phyloP scores from a whole-genome alignment of 1,140 invertebrate genomes.

The Andricus grossulariae region DNA sequence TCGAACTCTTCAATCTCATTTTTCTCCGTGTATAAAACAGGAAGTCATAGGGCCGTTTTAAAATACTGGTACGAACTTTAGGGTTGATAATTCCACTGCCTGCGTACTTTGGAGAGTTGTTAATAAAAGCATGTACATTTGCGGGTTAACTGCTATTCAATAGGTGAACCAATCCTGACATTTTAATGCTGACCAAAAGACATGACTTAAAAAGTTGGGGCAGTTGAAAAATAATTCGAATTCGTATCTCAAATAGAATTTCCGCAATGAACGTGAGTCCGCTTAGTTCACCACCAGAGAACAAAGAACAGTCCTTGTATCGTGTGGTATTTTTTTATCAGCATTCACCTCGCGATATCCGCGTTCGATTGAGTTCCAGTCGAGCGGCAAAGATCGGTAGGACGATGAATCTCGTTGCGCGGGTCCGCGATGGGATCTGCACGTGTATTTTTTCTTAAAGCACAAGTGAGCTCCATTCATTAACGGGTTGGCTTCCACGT shows the following conservation, averaged over 20 bases:
- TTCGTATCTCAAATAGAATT: slow-evolving; percentile 1
- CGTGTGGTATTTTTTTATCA: slow-evolving; percentile 15
- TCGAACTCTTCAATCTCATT: too few relatives aligned
- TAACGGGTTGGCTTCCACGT: slow-evolving; percentile 62
- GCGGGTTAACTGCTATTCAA: too few relatives aligned
- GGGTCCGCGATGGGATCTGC: slow-evolving; percentile 43
- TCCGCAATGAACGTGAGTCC: slow-evolving; percentile 11
- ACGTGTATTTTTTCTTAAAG: slow-evolving; percentile 50
- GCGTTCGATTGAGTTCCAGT: slow-evolving; percentile 52
- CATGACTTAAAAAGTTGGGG: too few relatives aligned
- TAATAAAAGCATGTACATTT: too few relatives aligned
- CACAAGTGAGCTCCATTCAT: slow-evolving; percentile 62
- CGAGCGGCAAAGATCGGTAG: slow-evolving; percentile 51
- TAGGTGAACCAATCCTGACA: too few relatives aligned
- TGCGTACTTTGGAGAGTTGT: too few relatives aligned
- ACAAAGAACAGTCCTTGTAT: slow-evolving; percentile 22
- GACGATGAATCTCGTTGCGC: slow-evolving; percentile 40
- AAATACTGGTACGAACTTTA: too few relatives aligned
- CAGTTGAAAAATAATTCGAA: neutral
- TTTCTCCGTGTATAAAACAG: too few relatives aligned
- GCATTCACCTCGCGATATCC: slow-evolving; percentile 24
- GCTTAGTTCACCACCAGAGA: neutral
- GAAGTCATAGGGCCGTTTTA: too few relatives aligned
- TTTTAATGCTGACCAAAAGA: too few relatives aligned
- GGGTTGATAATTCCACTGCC: too few relatives aligned